Evolutionary conservation across 1,140 invertebrate species (phyloP).

Genomic region (Drosophila pseudoananassae): DNA sequence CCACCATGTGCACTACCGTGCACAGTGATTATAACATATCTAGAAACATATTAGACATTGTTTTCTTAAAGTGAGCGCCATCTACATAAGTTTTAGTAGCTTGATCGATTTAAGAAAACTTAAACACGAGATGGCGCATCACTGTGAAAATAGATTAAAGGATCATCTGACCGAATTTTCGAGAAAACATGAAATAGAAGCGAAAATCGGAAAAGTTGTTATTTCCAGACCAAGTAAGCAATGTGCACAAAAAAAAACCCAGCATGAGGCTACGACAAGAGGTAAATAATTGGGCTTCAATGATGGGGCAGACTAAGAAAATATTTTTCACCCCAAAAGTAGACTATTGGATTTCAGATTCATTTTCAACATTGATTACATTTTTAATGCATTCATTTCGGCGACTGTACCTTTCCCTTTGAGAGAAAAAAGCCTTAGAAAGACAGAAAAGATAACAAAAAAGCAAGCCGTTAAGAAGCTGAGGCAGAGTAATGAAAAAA

Average conservation of each 20-base stretch:
- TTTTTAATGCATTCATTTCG: conserved; percentile 7
- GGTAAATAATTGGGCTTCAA: no score
- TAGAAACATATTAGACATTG: conserved; percentile 30
- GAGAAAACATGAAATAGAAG: no score
- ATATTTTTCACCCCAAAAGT: background rate
- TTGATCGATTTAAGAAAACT: background rate
- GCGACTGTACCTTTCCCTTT: conserved; percentile 18
- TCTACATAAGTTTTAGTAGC: no score
- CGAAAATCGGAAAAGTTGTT: no score
- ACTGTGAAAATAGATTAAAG: no score
- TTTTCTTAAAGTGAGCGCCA: no score
- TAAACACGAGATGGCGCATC: background rate
- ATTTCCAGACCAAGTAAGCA: no score
- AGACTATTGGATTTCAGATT: background rate
- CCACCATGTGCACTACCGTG: no score
- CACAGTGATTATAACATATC: background rate
- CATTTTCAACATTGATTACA: background rate
- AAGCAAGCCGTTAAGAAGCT: conserved; percentile 24
- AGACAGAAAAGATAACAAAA: background rate
- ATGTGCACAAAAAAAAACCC: no score
- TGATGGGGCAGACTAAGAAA: background rate
- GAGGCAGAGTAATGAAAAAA: conserved; percentile 53
- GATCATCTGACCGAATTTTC: no score
- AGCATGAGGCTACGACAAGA: no score
- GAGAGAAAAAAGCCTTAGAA: conserved; percentile 2